Base-by-base conservation (phyloP, 2,888 invertebrate species). In the Clostera curtula region DNA sequence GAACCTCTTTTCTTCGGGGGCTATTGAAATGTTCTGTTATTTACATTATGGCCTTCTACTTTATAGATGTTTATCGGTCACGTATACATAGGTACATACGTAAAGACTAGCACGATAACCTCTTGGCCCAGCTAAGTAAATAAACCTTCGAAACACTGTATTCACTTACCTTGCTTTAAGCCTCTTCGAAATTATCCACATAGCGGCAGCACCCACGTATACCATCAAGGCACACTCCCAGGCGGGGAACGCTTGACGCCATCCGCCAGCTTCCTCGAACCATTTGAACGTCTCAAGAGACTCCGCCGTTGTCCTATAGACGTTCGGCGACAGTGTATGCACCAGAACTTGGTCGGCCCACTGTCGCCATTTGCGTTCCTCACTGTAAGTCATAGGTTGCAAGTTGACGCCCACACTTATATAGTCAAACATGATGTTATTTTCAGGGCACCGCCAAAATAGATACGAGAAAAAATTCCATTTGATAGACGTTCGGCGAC, bases 401-500 rank as follows among this genome's bases (percentile, higher is more conserved):
- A n/a, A n/a, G n/a, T n/a, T n/a, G n/a, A n/a, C n/a, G n/a, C n/a
- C n/a, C n/a, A n/a, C n/a, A n/a, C n/a, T n/a, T n/a, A n/a, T n/a
- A n/a, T n/a, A n/a, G n/a, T n/a, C n/a, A n/a, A n/a, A n/a, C n/a
- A n/a, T n/a, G n/a, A n/a, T 20, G 4, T 44, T 32, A 25, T 7
- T 13, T 25, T n/a, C n/a, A n/a, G n/a, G n/a, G n/a, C n/a, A n/a
- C n/a, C n/a, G n/a, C n/a, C n/a, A n/a, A n/a, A n/a, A n/a, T n/a
- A n/a, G n/a, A n/a, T n/a, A n/a, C n/a, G n/a, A n/a, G n/a, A n/a
- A n/a, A n/a, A n/a, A n/a, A n/a, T n/a, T n/a, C n/a, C n/a, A n/a
- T n/a, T n/a, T n/a, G n/a, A 63, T 99, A 99, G 14, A 98, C 96
- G 72, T 99, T 99, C 0, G 99, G 99, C 0, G 98, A 98, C 16